Base-by-base conservation (phyloP, 2,113 vertebrate genomes). In the Anseranas semipalmata region DNA sequence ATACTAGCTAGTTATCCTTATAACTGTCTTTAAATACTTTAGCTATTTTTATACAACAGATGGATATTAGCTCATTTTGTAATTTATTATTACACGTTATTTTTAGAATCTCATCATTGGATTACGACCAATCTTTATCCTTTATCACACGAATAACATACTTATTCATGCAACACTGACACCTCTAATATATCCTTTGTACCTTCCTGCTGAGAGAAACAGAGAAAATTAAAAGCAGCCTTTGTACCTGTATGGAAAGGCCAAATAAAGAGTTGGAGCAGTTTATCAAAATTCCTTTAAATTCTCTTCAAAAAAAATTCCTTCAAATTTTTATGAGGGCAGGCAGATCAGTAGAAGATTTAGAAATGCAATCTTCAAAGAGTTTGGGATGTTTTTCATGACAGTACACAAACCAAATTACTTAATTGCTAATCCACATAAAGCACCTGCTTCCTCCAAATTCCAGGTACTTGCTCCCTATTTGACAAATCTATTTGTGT, bases 191-290 rank as follows among this genome's bases (percentile, higher is more conserved):
- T 30, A 81, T 6, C 43, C 14, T 50, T 58, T n/a, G 21, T 41
- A 52, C 5, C 28, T 16, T 59, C 45, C 15, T 8, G 8, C 43
- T 39, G 14, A 70, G 7, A 48, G 35, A 45, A 80, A 80, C 13
- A 53, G 33, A 53, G 33, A 68, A 77, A 71, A n/a, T 7, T 9
- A 35, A 32, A 65, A 33, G 52, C 9, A 52, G 53, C 43, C 41
- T 37, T 13, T 14, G 55, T 33, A 17, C 10, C 33, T 35, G 15
- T 24, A 62, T 0, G 0, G 13, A 46, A 6, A 86, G 8, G 21
- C 30, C 28, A 45, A 77, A 77, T 39, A 63, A 46, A 55, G 19
- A 18, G 12, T 41, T 16, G 12, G 65, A 85, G 52, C 30, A 43
- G 19, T 30, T 55, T 39, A 59, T 58, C 20, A n/a, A n/a, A n/a